phyloP scores from a whole-genome alignment of 1,140 invertebrate genomes.

The Nylanderia fulva region DNA sequence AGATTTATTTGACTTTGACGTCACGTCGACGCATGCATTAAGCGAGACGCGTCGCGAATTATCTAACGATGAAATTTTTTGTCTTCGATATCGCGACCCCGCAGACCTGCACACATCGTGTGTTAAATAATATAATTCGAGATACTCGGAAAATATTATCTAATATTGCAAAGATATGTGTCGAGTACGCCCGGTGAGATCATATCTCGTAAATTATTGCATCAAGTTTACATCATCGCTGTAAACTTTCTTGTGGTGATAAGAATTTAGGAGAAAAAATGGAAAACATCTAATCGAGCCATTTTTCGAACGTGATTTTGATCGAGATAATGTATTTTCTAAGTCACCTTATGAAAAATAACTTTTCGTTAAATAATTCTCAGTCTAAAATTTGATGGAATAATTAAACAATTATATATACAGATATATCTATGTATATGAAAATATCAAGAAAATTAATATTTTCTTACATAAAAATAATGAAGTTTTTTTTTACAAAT shows the following conservation, averaged over 20 bases:
- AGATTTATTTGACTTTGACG: conserved; percentile 44
- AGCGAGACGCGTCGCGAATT: background rate
- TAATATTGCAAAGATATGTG: conserved; percentile 9
- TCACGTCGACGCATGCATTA: background rate
- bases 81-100: background rate
- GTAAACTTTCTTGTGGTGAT: background rate
- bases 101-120: too few species aligned
- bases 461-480: background rate
- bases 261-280: background rate
- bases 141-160: conserved; percentile 5
- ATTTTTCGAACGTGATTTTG: too few species aligned
- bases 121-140: conserved; percentile 26
- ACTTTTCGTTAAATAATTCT: too few species aligned
- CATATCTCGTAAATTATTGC: conserved; percentile 23
- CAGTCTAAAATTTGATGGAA: background rate
- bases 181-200: background rate
- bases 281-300: background rate
- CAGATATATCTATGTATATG: too few species aligned
- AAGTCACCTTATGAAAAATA: too few species aligned
- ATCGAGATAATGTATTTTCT: too few species aligned
- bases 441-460: too few species aligned
- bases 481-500: background rate
- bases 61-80: conserved; percentile 16
- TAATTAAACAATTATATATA: background rate
- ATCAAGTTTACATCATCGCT: background rate